Conservation (phyloP, 92 coral and sea anemone genomes). For the Meandrina meandrites region DNA sequence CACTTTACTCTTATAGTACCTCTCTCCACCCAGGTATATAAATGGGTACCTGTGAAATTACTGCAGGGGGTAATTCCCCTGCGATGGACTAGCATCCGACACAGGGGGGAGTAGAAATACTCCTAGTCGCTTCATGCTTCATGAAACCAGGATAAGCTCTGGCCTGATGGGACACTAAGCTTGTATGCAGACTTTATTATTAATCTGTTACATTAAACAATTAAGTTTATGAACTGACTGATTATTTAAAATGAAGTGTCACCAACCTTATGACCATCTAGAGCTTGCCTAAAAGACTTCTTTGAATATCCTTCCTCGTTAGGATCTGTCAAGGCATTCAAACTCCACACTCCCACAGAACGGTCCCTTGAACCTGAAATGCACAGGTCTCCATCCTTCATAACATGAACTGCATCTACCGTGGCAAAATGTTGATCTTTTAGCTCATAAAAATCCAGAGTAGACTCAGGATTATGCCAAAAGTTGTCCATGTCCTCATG, state of each 20-base stretch:
- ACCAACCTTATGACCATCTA: slow-evolving; percentile 86
- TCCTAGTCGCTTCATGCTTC: no score
- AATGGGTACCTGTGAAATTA: no score
- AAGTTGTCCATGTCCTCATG: slow-evolving; percentile 88
- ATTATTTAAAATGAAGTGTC: background rate
- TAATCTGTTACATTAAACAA: no score
- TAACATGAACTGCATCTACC: slow-evolving; percentile 82
- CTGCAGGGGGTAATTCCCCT: no score
- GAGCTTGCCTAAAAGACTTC: slow-evolving; percentile 66
- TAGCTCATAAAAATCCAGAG: slow-evolving; percentile 69
- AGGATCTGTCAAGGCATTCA: slow-evolving; percentile 50
- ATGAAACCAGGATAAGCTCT: no score
- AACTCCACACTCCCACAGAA: slow-evolving; percentile 71
- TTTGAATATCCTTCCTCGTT: slow-evolving; percentile 57
- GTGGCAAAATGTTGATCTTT: slow-evolving; percentile 81
- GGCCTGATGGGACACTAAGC: no score
- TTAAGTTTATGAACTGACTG: no score
- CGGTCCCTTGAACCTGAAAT: slow-evolving; percentile 87
- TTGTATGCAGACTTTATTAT: no score
- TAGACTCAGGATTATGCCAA: slow-evolving; percentile 64
- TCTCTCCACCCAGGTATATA: no score
- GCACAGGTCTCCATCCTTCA: slow-evolving; percentile 75
- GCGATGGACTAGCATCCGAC: no score
- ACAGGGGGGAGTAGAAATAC: no score
- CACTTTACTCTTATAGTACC: no score